Evolutionary conservation across 2,113 vertebrate genomes (phyloP).

Genomic region (Callopanchax toddi): DNA sequence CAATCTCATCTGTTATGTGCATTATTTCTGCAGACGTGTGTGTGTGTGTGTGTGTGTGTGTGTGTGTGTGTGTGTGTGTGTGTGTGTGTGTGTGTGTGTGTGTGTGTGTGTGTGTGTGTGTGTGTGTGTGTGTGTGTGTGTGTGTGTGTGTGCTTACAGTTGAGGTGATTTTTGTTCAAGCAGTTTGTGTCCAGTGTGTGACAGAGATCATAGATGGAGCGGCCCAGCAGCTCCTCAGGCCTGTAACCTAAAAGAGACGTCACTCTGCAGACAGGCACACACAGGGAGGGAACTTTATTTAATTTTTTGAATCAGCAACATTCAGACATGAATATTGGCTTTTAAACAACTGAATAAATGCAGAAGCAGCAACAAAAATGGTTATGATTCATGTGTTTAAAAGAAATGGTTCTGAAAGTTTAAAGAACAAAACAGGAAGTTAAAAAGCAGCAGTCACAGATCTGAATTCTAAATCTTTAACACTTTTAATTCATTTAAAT

Average conservation of each 20-base stretch:
- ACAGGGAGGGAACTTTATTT: not conserved
- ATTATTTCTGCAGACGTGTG: not conserved
- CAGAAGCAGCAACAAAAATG: not conserved
- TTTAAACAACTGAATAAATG: not conserved
- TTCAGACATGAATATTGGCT: not conserved
- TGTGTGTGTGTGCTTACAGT: conserved; percentile 80
- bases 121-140: too few species aligned
- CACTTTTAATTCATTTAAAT: too few species aligned
- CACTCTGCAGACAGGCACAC: conserved; percentile 79
- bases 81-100: too few species aligned
- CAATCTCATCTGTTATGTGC: not conserved
- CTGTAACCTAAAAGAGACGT: conserved; percentile 88
- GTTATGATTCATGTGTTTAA: not conserved
- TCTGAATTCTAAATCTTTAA: too few species aligned
- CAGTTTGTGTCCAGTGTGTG: conserved; percentile 87
- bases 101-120: too few species aligned
- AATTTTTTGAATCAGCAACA: not conserved
- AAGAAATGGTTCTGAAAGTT: not conserved
- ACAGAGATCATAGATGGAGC: conserved; percentile 91
- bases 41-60: too few species aligned
- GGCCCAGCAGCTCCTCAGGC: conserved; percentile 89
- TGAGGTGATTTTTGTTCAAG: conserved; percentile 90
- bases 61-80: too few species aligned
- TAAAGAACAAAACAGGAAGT: too few species aligned
- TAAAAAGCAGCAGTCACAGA: not conserved